Conservation (phyloP, 2,797 vertebrate genomes). For the Cirrhinus mrigala region DNA sequence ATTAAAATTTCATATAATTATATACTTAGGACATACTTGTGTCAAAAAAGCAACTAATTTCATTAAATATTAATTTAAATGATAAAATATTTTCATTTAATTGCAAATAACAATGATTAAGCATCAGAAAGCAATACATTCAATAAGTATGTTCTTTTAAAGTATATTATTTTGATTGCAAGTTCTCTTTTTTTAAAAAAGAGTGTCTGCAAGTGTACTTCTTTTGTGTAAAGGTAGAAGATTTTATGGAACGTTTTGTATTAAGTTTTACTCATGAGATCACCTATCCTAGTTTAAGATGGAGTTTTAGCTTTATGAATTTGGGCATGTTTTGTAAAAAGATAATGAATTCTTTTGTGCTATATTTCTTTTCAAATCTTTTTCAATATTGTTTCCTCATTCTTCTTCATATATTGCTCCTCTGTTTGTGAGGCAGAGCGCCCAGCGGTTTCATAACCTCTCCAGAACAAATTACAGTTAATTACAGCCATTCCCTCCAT, state of each 20-base stretch:
- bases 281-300: neutral
- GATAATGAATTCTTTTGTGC: neutral
- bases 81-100: neutral
- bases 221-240: neutral
- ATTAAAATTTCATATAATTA: neutral
- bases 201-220: too few species aligned
- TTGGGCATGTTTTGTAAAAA: neutral
- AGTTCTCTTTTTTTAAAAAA: neutral
- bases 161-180: neutral
- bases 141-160: neutral
- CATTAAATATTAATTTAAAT: neutral
- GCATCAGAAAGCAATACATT: neutral
- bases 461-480: constrained; percentile 76
- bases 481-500: constrained; percentile 75
- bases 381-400: constrained; percentile 10
- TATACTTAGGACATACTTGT: neutral
- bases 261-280: neutral
- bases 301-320: neutral
- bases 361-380: neutral
- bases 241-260: neutral
- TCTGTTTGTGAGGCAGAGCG: neutral
- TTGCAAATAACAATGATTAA: neutral
- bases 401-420: neutral
- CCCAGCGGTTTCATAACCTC: constrained; percentile 69
- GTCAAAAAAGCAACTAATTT: neutral